A percentile compares a stretch with the other conserved stretches of the same genome.
Evolutionary conservation across 2,888 invertebrate species (phyloP).

Genomic region (Calameuta pallipes): DNA sequence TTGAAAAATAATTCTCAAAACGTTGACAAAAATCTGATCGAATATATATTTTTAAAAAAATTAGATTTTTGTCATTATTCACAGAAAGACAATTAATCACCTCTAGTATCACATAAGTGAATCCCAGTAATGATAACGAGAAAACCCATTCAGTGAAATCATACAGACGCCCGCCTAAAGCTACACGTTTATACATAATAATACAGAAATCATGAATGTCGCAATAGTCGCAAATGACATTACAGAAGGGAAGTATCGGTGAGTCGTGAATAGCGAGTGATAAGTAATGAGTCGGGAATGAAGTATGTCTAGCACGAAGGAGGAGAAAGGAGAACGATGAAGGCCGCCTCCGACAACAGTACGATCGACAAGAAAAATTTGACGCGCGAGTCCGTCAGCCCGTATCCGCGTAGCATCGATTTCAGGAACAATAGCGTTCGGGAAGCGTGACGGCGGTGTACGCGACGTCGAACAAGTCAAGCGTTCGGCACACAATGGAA

Average conservation of each 20-base stretch:
- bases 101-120: not conserved
- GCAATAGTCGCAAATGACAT: not conserved
- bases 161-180: not conserved
- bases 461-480: slow-evolving; percentile 59
- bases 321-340: not conserved
- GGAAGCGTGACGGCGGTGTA: slow-evolving; percentile 22
- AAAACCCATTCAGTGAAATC: not conserved
- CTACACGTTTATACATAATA: not conserved
- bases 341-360: not conserved
- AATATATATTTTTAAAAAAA: not conserved
- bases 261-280: not conserved
- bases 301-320: not conserved
- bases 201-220: not conserved
- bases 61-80: not conserved
- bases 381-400: slow-evolving; percentile 2
- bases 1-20: not conserved
- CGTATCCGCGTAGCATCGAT: slow-evolving; percentile 53
- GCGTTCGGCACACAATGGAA: slow-evolving; percentile 61
- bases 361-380: not conserved
- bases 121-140: not conserved
- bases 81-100: not conserved
- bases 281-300: not conserved
- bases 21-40: not conserved
- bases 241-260: not conserved
- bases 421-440: slow-evolving; percentile 52